A percentile compares a stretch with the other conserved stretches of the same genome.
These are phyloP conservation scores for Cardinalis cardinalis DNA, from an alignment of 2,113 vertebrate genomes.

Conservation along the genomic window DNA sequence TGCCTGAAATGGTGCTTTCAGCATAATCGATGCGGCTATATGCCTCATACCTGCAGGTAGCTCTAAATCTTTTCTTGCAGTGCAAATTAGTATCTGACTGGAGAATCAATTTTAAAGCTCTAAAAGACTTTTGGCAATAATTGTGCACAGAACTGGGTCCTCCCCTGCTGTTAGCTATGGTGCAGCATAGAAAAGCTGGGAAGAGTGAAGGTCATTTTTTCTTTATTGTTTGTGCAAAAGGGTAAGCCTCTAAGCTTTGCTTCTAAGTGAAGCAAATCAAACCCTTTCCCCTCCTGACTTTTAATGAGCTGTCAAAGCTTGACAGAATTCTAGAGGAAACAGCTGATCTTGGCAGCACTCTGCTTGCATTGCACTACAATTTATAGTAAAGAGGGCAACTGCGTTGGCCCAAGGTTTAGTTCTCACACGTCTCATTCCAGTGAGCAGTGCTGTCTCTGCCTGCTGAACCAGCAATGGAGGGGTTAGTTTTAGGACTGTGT, in stretches of 20 bases:
- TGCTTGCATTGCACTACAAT: background rate
- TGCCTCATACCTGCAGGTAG: background rate
- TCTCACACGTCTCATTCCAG: background rate
- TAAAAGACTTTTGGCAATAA: background rate
- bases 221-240: background rate
- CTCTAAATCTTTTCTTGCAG: background rate
- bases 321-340: background rate
- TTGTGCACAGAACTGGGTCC: background rate
- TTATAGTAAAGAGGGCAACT: background rate
- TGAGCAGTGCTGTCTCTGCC: background rate
- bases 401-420: background rate
- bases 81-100: conserved; percentile 4
- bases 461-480: background rate
- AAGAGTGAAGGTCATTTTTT: background rate
- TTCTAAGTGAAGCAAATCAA: background rate
- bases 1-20: background rate
- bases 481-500: background rate
- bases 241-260: background rate
- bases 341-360: background rate
- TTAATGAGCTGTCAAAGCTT: background rate
- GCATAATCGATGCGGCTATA: background rate
- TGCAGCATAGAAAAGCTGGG: background rate
- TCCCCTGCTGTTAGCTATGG: background rate
- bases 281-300: background rate
- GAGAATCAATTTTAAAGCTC: conserved; percentile 2